These are phyloP conservation scores for Diarsia brunnea DNA, from an alignment of 2,888 invertebrate species.

Conservation along the genomic window DNA sequence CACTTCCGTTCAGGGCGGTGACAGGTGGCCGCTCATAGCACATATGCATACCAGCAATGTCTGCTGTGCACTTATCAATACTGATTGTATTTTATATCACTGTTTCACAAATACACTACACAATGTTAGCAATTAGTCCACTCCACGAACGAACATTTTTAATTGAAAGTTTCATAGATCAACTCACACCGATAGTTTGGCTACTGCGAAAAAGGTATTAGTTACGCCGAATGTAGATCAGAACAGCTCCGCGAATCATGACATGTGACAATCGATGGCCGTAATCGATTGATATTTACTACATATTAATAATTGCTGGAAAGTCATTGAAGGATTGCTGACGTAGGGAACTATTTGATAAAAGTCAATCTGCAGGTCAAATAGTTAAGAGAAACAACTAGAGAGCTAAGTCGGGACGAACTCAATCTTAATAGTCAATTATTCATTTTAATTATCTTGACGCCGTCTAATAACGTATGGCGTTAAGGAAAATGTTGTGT, in stretches of 20 bases:
- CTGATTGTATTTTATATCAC: slow-evolving; percentile 66
- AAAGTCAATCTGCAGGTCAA: slow-evolving; percentile 19
- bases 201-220: slow-evolving; percentile 77
- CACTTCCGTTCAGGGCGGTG: slow-evolving; percentile 87
- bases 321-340: slow-evolving; percentile 37
- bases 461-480: slow-evolving; percentile 4
- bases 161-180: slow-evolving; percentile 72
- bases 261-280: slow-evolving; percentile 75
- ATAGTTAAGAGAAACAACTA: slow-evolving; percentile 26
- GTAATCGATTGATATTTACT: slow-evolving; percentile 61
- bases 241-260: slow-evolving; percentile 64
- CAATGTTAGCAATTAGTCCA: slow-evolving; percentile 77
- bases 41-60: slow-evolving; percentile 88
- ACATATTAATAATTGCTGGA: slow-evolving; percentile 49
- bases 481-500: slow-evolving; percentile 32
- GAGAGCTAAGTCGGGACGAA: slow-evolving; percentile 27
- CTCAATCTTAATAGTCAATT: slow-evolving; percentile 7
- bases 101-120: slow-evolving; percentile 61
- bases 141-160: slow-evolving; percentile 88
- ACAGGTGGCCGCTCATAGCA: slow-evolving; percentile 88
- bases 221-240: slow-evolving; percentile 70
- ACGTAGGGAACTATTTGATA: slow-evolving; percentile 39
- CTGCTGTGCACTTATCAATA: slow-evolving; percentile 76
- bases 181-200: slow-evolving; percentile 63
- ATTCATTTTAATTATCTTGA: slow-evolving; percentile 34